Evolutionary conservation across 1,140 invertebrate genomes (phyloP).

Genomic region (Armadillidium nasatum): DNA sequence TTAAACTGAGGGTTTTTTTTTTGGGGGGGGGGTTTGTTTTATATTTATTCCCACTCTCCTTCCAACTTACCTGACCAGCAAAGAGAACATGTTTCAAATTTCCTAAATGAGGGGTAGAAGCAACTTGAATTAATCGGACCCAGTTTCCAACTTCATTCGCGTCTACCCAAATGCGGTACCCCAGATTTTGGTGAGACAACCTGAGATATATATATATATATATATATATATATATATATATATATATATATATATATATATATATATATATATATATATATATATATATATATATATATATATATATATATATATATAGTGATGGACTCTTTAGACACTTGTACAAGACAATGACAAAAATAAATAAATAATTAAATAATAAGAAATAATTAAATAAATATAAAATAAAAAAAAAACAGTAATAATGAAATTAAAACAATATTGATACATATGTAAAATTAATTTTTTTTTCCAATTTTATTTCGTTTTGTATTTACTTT

Average conservation of each 20-base stretch:
- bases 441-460: too few species aligned
- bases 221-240: not conserved
- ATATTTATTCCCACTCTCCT: too few species aligned
- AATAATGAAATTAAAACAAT: too few species aligned
- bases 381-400: too few species aligned
- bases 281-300: not conserved
- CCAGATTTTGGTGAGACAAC: conserved; percentile 63
- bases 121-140: conserved; percentile 69
- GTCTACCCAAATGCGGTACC: conserved; percentile 70
- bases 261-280: conserved; percentile 15
- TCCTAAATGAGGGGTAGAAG: conserved; percentile 44
- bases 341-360: too few species aligned
- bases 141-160: conserved; percentile 70
- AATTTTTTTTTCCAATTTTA: too few species aligned
- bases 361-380: too few species aligned
- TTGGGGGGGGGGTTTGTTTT: too few species aligned
- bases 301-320: conserved; percentile 15
- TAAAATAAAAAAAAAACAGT: too few species aligned
- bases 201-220: conserved; percentile 53
- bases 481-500: too few species aligned
- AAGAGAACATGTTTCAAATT: conserved; percentile 48
- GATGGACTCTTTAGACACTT: too few species aligned
- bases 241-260: not conserved
- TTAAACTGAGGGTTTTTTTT: too few species aligned
- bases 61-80: conserved; percentile 35